These are phyloP conservation scores for Erythrocercus mccallii DNA, from an alignment of 2,113 vertebrate genomes.

Conservation along the genomic window DNA sequence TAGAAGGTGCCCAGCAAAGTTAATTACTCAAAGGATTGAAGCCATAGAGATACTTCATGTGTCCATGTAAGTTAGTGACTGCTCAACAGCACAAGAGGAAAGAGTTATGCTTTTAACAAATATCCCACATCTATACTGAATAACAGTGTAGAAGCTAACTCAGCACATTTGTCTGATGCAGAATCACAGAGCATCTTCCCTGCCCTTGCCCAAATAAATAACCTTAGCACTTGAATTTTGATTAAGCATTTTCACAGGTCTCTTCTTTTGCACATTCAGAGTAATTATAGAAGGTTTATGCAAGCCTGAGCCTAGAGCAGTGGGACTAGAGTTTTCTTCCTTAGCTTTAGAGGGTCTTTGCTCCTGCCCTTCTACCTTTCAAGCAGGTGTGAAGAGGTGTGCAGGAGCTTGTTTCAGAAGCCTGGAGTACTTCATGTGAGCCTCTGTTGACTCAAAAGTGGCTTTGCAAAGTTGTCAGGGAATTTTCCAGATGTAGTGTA, in stretches of 20 bases:
- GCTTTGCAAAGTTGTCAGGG: not conserved
- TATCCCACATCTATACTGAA: not conserved
- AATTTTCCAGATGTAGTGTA: not conserved
- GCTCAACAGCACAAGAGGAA: not conserved
- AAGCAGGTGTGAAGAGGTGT: accelerated
- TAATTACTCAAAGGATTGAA: not conserved
- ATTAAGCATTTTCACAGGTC: not conserved
- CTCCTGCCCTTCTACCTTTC: not conserved
- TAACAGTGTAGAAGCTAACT: not conserved
- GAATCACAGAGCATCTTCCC: not conserved
- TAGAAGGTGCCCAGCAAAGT: not conserved
- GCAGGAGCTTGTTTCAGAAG: not conserved
- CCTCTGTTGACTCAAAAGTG: not conserved
- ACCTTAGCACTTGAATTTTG: not conserved
- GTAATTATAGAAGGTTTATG: not conserved
- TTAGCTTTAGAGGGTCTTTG: not conserved
- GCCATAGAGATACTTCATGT: not conserved
- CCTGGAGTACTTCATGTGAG: not conserved
- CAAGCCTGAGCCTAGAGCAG: not conserved
- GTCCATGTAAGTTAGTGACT: not conserved
- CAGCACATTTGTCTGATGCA: not conserved
- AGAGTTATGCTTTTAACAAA: not conserved
- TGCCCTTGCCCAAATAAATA: not conserved
- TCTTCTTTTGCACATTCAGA: not conserved
- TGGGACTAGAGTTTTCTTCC: not conserved